Evolutionary conservation across 2,113 vertebrate genomes (phyloP).

Genomic region (Myrmecophaga tridactyla): DNA sequence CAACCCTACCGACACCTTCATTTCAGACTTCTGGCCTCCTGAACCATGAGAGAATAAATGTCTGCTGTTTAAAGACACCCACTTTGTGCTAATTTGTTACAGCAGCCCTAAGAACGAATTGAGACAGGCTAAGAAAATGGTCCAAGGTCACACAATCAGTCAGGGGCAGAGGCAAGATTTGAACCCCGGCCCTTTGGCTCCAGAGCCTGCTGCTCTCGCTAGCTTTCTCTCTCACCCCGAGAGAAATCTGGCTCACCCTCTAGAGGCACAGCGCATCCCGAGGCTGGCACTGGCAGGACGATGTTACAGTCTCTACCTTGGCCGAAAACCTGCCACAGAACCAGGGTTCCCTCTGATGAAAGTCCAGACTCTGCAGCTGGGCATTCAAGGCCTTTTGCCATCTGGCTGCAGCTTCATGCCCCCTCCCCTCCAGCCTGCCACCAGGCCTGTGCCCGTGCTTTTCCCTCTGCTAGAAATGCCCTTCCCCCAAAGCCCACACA

Average conservation of each 20-base stretch:
- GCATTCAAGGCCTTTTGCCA: not conserved
- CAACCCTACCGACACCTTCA: too few species aligned
- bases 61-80: too few species aligned
- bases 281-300: not conserved
- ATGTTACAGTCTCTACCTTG: rapidly evolving
- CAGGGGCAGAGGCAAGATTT: not conserved
- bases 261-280: not conserved
- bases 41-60: too few species aligned
- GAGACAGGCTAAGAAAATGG: not conserved
- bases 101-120: too few species aligned
- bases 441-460: not conserved
- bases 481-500: not conserved
- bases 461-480: not conserved
- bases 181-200: not conserved
- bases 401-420: too few species aligned
- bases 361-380: not conserved
- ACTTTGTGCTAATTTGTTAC: too few species aligned
- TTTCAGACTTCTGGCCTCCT: too few species aligned
- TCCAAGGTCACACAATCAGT: not conserved
- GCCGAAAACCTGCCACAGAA: not conserved
- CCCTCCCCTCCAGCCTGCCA: too few species aligned
- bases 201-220: not conserved
- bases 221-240: too few species aligned
- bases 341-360: not conserved
- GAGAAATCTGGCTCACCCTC: not conserved